Evolutionary conservation across 1,140 invertebrate species (phyloP), one percentile per base, ranked within the genome.

Genomic region (Cylas formicarius): DNA sequence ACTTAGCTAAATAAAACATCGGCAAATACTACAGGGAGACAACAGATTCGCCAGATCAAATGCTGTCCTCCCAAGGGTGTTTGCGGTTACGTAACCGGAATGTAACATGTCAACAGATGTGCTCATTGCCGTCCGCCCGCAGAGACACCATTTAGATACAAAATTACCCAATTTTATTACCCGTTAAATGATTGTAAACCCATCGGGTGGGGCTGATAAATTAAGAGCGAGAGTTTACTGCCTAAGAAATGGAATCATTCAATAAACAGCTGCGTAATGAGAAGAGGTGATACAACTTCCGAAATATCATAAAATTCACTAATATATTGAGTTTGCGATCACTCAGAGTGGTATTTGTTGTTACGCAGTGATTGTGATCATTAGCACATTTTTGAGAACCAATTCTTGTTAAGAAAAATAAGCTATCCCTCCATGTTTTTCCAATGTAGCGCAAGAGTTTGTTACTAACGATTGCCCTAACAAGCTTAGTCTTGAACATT

Each of bases 21-120:
- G 23, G 39, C 31, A 32, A 13, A 2, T 24, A 18, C 29, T 14
- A 14, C n/a, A 20, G 41, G 41, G 41, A 43, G 19, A 43, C 21
- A n/a, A 20, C 10, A 13, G n/a, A n/a, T n/a, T n/a, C n/a, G n/a
- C n/a, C 5, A 16, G 31, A 36, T 44, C 43, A 36, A 39, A 39
- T 39, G 14, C 22, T n/a, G 20, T 11, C 40, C 44, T 31, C 44
- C 7, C n/a, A 37, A 31, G 44, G 11, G 36, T 39, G 27, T 33
- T 46, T 46, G 43, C 31, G 43, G 43, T 46, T 39, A 32, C 40
- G 39, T 44, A 43, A 49, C 32, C 26, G 22, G 39, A 49, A 32
- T 24, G 29, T 23, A 36, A 26, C n/a, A 26, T 37, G 34, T 36
- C 41, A 49, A 49, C 47, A 49, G 47, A 49, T 49, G 47, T 49